Conservation (phyloP, 2,113 vertebrate species). For the Ammodytes dubius region DNA sequence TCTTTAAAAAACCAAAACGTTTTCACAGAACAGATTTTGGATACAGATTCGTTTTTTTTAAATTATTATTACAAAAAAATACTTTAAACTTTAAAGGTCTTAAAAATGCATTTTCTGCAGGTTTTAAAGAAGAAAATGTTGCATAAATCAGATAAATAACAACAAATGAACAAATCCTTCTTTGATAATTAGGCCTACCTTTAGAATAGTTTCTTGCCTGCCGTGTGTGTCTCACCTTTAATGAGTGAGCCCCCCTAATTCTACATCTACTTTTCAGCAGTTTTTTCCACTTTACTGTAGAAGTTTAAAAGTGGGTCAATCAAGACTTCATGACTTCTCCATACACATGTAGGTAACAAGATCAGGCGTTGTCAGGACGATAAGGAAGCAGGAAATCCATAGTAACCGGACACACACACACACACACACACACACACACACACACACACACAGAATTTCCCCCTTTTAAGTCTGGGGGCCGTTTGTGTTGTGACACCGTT, state of each 20-base stretch:
- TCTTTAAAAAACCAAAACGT: too few relatives aligned
- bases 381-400: slow-evolving; percentile 68
- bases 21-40: too few relatives aligned
- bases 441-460: slow-evolving; percentile 45
- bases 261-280: neutral
- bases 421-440: slow-evolving; percentile 17
- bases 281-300: neutral
- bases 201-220: too few relatives aligned
- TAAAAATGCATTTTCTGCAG: too few relatives aligned
- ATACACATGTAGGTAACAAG: slow-evolving; percentile 56
- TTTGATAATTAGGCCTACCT: too few relatives aligned
- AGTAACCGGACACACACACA: slow-evolving; percentile 70
- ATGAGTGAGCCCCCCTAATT: neutral
- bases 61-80: too few relatives aligned
- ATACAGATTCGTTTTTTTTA: too few relatives aligned
- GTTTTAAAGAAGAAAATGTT: too few relatives aligned
- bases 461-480: slow-evolving; percentile 44
- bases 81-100: too few relatives aligned
- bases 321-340: slow-evolving; percentile 17
- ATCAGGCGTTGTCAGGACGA: slow-evolving; percentile 62
- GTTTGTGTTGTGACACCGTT: slow-evolving; percentile 60
- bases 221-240: too few relatives aligned
- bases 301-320: slow-evolving; percentile 52
- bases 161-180: too few relatives aligned
- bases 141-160: too few relatives aligned